A percentile compares a stretch with the other conserved stretches of the same genome.
Evolutionary conservation across 2,113 vertebrate genomes (phyloP).

Genomic region (Tylochromis polylepis): DNA sequence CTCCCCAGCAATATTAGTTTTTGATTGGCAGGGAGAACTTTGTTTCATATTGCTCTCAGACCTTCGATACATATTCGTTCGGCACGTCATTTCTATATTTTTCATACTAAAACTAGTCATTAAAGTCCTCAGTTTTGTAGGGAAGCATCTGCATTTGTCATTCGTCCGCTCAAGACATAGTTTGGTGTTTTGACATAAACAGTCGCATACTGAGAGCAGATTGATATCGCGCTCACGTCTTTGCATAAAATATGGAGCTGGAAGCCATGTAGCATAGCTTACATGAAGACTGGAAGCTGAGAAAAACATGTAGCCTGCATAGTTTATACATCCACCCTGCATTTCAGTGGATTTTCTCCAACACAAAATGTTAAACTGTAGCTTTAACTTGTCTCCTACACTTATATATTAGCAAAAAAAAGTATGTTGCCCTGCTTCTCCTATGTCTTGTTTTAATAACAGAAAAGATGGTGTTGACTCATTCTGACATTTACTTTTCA

Average conservation of each 20-base stretch:
- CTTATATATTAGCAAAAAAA: not conserved
- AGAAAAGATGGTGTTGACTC: constrained; percentile 18
- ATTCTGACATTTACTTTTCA: constrained; percentile 50
- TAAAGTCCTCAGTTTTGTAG: not conserved
- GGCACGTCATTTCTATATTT: not conserved
- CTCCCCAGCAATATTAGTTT: not conserved
- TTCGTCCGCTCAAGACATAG: not conserved
- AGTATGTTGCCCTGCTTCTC: not conserved
- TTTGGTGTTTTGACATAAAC: not conserved
- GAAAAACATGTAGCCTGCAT: not conserved
- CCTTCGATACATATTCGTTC: not conserved
- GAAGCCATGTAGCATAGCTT: not conserved
- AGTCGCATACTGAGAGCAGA: not conserved
- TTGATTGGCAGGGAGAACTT: not conserved
- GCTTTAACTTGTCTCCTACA: not conserved
- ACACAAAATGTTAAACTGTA: not conserved
- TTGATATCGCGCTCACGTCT: not conserved
- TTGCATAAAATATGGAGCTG: not conserved
- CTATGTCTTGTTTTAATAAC: not conserved
- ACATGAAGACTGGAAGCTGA: not conserved
- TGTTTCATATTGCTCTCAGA: not conserved
- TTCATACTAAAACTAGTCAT: not conserved
- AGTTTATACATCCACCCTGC: not conserved
- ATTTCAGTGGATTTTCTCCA: not conserved
- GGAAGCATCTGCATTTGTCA: not conserved